These are phyloP conservation scores for Neomonachus schauinslandi DNA, from an alignment of 2,113 vertebrate genomes.

Conservation along the genomic window DNA sequence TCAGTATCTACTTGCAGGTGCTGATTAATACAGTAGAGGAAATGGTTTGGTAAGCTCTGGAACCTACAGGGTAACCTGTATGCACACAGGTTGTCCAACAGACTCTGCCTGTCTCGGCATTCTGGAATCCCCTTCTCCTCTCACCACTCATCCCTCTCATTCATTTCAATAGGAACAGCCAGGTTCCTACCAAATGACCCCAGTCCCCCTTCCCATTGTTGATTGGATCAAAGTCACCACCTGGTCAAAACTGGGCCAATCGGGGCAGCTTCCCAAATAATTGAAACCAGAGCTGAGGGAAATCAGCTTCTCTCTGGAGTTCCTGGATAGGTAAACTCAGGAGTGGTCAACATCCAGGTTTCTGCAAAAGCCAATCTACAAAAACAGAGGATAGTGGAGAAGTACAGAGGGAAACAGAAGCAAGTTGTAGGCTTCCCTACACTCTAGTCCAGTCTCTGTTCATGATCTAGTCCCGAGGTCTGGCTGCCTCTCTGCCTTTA, in stretches of 20 bases:
- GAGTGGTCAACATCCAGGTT: neutral
- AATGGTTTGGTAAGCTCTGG: neutral
- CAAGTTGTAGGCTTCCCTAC: neutral
- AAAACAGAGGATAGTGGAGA: constrained; percentile 1
- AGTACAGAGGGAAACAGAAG: neutral
- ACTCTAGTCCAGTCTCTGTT: neutral
- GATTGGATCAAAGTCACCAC: neutral
- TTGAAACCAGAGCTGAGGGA: neutral
- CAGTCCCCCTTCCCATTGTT: neutral
- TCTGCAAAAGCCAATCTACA: neutral
- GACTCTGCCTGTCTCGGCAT: neutral
- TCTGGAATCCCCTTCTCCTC: neutral
- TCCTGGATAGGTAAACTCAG: neutral
- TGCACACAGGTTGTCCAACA: neutral
- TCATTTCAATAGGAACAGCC: neutral
- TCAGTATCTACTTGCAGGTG: neutral
- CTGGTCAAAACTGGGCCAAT: neutral
- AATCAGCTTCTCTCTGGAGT: neutral
- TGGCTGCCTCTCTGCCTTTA: neutral
- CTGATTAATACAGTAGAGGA: neutral
- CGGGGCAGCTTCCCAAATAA: neutral
- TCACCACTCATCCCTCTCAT: neutral
- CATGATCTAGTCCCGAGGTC: neutral
- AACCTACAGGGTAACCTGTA: neutral
- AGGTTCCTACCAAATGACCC: neutral